These are phyloP conservation scores for Trachurus trachurus DNA, from an alignment of 2,797 vertebrate species.

Conservation along the genomic window DNA sequence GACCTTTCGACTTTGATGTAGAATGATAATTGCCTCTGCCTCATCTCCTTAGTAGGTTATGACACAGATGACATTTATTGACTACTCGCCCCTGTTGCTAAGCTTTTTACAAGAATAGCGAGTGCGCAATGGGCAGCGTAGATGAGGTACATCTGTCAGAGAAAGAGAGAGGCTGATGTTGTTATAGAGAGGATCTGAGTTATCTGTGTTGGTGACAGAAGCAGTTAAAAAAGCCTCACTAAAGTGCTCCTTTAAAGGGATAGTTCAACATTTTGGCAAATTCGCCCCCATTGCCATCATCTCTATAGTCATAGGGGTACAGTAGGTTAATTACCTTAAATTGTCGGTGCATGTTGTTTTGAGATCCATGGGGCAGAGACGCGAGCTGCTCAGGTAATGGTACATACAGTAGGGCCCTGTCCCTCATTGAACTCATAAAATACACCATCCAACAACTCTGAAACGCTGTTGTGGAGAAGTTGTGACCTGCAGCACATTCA, in stretches of 20 bases:
- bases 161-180: conserved; percentile 7
- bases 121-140: conserved; percentile 13
- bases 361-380: no score
- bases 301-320: no score
- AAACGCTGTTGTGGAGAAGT: no score
- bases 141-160: conserved; percentile 25
- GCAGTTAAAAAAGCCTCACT: conserved; percentile 30
- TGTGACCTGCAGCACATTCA: no score
- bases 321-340: no score
- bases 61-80: conserved; percentile 67
- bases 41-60: conserved; percentile 51
- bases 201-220: conserved; percentile 17
- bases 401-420: no score
- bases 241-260: conserved; percentile 12
- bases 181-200: conserved; percentile 24
- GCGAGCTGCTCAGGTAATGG: no score
- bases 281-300: no score
- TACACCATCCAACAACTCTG: no score
- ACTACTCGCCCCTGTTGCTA: conserved; percentile 29
- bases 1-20: conserved; percentile 63
- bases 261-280: no score
- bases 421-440: no score
- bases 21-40: conserved; percentile 56
- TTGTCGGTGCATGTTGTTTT: no score
- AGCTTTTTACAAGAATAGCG: conserved; percentile 27